Conservation (phyloP, 1,140 invertebrate genomes). For the Antheraea mylitta region DNA sequence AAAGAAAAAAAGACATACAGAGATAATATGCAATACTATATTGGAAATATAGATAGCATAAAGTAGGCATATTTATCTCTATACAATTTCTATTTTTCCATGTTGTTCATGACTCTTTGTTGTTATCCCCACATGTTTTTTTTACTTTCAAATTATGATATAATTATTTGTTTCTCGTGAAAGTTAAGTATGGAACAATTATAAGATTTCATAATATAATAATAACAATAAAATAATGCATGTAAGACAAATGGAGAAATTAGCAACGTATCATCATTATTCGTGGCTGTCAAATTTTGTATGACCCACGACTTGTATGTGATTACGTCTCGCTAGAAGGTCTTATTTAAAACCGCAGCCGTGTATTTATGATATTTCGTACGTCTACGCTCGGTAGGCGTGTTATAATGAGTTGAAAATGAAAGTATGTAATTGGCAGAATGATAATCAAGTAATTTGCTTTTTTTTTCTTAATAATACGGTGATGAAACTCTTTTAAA, state of each 20-base stretch:
- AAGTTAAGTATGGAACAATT: constrained; percentile 17
- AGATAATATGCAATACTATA: no score
- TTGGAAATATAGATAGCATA: no score
- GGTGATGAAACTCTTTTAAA: not conserved
- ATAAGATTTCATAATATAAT: constrained; percentile 18
- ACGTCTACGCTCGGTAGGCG: not conserved
- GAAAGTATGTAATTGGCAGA: constrained; percentile 23
- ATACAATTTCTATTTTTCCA: no score
- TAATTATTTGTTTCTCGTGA: constrained; percentile 7
- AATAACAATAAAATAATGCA: constrained; percentile 16
- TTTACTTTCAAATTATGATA: no score
- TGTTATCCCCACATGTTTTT: no score
- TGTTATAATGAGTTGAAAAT: constrained; percentile 34
- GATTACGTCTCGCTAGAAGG: not conserved
- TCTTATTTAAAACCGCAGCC: not conserved
- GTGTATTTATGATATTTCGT: not conserved
- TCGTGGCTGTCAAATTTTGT: not conserved
- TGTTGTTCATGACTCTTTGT: no score
- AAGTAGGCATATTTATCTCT: no score
- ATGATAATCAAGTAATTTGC: not conserved
- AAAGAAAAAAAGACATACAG: no score
- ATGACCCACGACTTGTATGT: not conserved
- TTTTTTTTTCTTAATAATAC: not conserved
- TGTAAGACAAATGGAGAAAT: constrained; percentile 23
- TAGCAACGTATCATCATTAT: constrained; percentile 25